These are phyloP conservation scores for Drosophila prolongata DNA, from an alignment of 2,888 invertebrate species.

Conservation along the genomic window DNA sequence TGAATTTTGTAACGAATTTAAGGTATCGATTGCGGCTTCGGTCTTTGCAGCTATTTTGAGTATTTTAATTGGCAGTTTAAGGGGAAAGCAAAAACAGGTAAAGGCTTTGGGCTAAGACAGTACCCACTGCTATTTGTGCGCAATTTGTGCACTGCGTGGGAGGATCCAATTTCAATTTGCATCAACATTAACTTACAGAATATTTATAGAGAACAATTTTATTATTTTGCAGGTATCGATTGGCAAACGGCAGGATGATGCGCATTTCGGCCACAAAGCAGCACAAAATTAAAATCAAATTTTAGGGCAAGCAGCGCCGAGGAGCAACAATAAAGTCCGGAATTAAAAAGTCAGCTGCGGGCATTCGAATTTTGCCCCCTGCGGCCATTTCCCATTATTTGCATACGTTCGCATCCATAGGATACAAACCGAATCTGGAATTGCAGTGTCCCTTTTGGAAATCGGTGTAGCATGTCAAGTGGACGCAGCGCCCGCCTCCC, in stretches of 20 bases:
- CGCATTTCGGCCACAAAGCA: constrained; percentile 21
- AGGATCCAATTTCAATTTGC: constrained; percentile 1
- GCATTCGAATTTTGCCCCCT: constrained; percentile 2
- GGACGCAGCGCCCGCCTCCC: constrained; percentile 84
- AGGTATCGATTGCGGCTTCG: neutral
- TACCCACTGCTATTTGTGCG: neutral
- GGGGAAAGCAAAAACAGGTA: neutral
- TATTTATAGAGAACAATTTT: constrained; percentile 1
- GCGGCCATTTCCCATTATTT: constrained; percentile 11
- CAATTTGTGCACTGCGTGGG: constrained; percentile 3
- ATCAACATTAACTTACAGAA: neutral
- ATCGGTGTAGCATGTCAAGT: constrained; percentile 81
- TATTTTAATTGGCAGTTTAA: constrained; percentile 20
- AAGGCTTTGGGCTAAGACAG: neutral
- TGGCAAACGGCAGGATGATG: constrained; percentile 30
- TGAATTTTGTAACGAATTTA: constrained; percentile 14
- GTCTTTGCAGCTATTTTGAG: neutral
- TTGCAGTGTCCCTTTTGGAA: constrained; percentile 31
- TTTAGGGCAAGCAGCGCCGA: constrained; percentile 25
- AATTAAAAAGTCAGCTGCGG: constrained; percentile 20
- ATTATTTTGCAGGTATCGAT: constrained; percentile 36
- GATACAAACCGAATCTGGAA: constrained; percentile 24
- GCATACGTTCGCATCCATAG: constrained; percentile 20
- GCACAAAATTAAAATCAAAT: constrained; percentile 48
- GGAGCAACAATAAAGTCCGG: neutral